A percentile compares a stretch with the other conserved stretches of the same genome.
phyloP scores from a whole-genome alignment of 2,113 vertebrate species.

The Acinonyx jubatus region DNA sequence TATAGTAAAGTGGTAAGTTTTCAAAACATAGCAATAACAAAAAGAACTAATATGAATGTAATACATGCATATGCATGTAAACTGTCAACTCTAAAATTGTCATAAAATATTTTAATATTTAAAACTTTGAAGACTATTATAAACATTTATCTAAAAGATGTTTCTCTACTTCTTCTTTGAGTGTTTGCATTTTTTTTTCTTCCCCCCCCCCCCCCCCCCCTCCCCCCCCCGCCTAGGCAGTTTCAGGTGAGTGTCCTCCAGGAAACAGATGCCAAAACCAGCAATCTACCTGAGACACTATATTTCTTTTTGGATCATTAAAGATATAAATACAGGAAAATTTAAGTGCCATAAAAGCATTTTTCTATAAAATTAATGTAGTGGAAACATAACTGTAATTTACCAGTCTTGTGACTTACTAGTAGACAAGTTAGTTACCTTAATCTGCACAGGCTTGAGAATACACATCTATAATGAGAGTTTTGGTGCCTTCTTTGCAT shows the following conservation, averaged over 20 bases:
- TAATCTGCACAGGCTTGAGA: neutral
- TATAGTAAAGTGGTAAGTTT: neutral
- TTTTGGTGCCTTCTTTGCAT: neutral
- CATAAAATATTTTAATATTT: neutral
- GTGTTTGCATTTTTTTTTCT: neutral
- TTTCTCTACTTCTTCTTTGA: neutral
- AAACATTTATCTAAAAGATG: neutral
- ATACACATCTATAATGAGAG: neutral
- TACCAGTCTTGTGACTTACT: neutral
- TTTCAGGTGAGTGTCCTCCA: neutral
- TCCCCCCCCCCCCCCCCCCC: too few relatives aligned
- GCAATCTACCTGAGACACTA: neutral
- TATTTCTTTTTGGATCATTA: neutral
- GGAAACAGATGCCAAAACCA: neutral
- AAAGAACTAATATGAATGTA: neutral
- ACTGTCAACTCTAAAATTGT: neutral
- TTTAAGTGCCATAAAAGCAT: neutral
- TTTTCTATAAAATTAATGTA: neutral
- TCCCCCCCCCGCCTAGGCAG: too few relatives aligned
- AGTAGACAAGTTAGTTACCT: neutral
- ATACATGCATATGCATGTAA: neutral
- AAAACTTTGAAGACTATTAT: neutral
- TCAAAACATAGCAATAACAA: neutral
- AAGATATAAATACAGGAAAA: neutral
- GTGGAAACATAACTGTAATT: neutral